Evolutionary conservation across 2,888 invertebrate genomes (phyloP), one percentile per base, ranked within the genome.

Genomic region (Drosophila histrio): DNA sequence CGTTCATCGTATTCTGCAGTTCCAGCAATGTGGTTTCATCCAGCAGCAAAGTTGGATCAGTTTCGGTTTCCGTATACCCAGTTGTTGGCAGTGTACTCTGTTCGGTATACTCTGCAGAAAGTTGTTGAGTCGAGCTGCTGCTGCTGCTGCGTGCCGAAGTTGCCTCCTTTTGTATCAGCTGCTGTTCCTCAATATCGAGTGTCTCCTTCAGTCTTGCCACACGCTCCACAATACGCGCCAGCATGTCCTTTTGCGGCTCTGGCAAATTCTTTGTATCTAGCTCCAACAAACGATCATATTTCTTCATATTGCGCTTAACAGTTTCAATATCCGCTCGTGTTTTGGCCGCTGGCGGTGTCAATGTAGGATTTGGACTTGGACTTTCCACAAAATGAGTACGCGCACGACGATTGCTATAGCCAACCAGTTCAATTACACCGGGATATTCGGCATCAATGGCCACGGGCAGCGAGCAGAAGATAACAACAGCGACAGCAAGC

Each of bases 201-300:
- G 92, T 89, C 39, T 92, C 91, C 71, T 92, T 92, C 0, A 91
- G 78, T 1, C 92, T 83, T 2, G 92, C 92, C 61, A 92, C 92
- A 36, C 92, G 87, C 53, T 92, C 91, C 28, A 92, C 92, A 38
- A 92, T 92, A n/a, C 90, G 77, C 53, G 91, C 90, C 44, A 92
- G 71, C 87, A 92, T 91, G 60, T 91, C 90, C 88, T 91, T 91
- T 63, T 92, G 92, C 24, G 91, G 91, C 59, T 91, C 91, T 0
- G 91, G 91, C 41, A 92, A 65, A 65, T 91, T 91, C 75, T 90
- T 90, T 0, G 91, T 91, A 70, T 91, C 91, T 68, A 91, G 49
- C 63, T 91, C 90, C 3, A 92, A 62, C 11, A 92, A 70, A 19
- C 90, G 87, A 66, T 91, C 91, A 58, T 92, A 92, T 67, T 91